Base-by-base conservation (phyloP, 2,888 invertebrate species). In the Chymomyza amoena region DNA sequence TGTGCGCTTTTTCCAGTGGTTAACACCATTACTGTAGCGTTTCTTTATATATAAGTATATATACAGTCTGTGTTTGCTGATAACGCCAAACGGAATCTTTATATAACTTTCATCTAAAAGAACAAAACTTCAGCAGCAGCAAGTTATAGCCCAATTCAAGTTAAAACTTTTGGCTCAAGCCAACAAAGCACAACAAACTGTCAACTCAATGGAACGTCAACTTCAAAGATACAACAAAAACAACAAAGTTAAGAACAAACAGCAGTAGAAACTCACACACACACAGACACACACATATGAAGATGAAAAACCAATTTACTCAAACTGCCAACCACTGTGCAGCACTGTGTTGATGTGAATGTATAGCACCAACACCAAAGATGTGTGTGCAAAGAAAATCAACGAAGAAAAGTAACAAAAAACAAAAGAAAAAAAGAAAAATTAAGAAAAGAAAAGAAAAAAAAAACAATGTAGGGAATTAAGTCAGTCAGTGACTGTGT, bases 401-500 rank as follows among this genome's bases (percentile, higher is more conserved):
- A 71, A 68, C 57, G n/a, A 54, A 54, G 18, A 54, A 60, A 54
- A 52, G 57, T 52, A 13, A 59, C 18, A 65, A 65, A 20, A 20
- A 71, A 68, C 57, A 57, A 57, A 20, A 54, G 54, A 54, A 54
- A 20, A 16, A n/a, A 15, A 51, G 51, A 51, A 51, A 25, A 57
- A 28, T 25, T 18, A 78, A 64, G 59, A 32, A 36, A 66, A 60
- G 59, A 70, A 84, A 28, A 28, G 28, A 28, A 28, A 6, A 32
- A 32, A 32, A 32, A 32, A 32, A 32, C 32, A 80, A 83, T 86
- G 86, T 88, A 84, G 84, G 83, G 86, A 88, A 84, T 84, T 84
- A 84, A 88, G 88, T 86, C 88, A 84, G 81, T 68, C 83, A 83
- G 84, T 73, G 81, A 81, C 69, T 81, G 79, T 75, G 86, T 87